phyloP scores from a whole-genome alignment of 2,888 invertebrate genomes.

The Zygaena filipendulae region DNA sequence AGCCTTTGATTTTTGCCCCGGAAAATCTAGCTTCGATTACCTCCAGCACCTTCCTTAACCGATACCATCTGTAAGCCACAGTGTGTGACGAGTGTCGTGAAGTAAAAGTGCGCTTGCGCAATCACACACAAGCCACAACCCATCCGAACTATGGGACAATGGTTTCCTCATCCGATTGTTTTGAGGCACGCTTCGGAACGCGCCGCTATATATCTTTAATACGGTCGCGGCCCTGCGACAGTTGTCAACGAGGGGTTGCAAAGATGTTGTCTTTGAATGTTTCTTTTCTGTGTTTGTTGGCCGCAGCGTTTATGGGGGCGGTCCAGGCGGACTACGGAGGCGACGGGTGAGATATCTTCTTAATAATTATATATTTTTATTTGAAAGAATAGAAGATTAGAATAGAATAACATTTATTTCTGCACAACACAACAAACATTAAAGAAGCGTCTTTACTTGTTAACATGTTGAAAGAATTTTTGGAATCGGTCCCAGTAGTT shows the following conservation, averaged over 20 bases:
- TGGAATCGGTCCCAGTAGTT: no score
- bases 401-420: no score
- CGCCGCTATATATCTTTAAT: conserved; percentile 46
- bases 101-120: conserved; percentile 37
- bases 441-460: no score
- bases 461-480: no score
- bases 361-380: conserved; percentile 1
- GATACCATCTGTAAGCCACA: conserved; percentile 31
- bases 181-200: conserved; percentile 48
- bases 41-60: conserved; percentile 37
- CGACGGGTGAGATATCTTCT: conserved; percentile 42
- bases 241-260: conserved; percentile 37
- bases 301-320: conserved; percentile 20
- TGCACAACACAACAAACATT: no score
- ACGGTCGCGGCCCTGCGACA: conserved; percentile 33
- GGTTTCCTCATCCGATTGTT: conserved; percentile 61
- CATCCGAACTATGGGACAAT: conserved; percentile 35
- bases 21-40: no score
- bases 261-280: conserved; percentile 16
- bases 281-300: conserved; percentile 19
- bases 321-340: conserved; percentile 36
- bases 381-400: no score
- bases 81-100: conserved; percentile 28
- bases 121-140: conserved; percentile 20
- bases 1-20: no score